These are phyloP conservation scores for Lamellibrachia luymesi DNA, from an alignment of 1,140 invertebrate genomes.

Conservation along the genomic window DNA sequence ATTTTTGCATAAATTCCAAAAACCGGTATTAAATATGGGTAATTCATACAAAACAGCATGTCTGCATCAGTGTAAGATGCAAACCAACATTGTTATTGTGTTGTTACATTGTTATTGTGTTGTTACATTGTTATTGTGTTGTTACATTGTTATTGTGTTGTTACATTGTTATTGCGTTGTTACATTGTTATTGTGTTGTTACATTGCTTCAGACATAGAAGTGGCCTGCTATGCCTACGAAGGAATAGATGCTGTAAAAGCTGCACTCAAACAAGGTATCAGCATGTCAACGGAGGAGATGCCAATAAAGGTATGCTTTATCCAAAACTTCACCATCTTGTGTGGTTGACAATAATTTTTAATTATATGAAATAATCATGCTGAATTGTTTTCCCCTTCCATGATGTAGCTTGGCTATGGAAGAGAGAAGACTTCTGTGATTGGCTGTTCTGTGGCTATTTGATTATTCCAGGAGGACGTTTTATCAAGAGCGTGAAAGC, in stretches of 20 bases:
- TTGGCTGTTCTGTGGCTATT: too few species aligned
- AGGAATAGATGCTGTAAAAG: constrained; percentile 98
- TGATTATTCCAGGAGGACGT: too few species aligned
- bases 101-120: neutral
- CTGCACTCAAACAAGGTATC: constrained; percentile 88
- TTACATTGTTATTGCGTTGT: neutral
- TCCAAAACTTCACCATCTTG: neutral
- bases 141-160: neutral
- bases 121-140: neutral
- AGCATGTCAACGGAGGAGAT: constrained; percentile 87
- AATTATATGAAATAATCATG: too few species aligned
- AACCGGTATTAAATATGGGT: too few species aligned
- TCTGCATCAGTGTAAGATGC: neutral
- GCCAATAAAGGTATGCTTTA: constrained; percentile 75
- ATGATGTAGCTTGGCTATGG: too few species aligned
- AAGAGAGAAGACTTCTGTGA: too few species aligned
- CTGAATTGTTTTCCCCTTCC: too few species aligned
- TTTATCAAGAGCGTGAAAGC: too few species aligned
- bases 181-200: neutral
- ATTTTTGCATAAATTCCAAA: too few species aligned
- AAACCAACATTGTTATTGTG: neutral
- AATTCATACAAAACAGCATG: too few species aligned
- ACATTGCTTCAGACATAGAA: constrained; percentile 73
- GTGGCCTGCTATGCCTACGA: constrained; percentile 98
- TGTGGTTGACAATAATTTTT: too few species aligned